phyloP scores from a whole-genome alignment of 1,140 invertebrate species.

The Drosophila insularis region DNA sequence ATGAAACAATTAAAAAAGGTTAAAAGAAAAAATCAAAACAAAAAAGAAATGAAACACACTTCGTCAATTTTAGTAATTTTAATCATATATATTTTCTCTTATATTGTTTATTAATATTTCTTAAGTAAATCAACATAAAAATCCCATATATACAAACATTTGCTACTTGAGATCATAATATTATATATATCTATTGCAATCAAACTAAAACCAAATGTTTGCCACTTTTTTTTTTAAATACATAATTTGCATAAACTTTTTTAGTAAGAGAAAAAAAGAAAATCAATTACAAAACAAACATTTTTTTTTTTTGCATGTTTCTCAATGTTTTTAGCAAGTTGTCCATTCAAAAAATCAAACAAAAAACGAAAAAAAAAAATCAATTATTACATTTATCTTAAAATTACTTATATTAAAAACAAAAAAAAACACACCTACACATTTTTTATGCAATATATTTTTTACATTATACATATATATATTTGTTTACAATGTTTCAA shows the following conservation, averaged over 20 bases:
- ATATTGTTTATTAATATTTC: slow-evolving; percentile 70
- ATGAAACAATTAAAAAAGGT: slow-evolving; percentile 46
- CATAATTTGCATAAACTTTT: slow-evolving; percentile 63
- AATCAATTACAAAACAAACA: neutral
- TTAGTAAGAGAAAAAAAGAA: slow-evolving; percentile 45
- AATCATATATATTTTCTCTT: slow-evolving; percentile 68
- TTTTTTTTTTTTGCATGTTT: slow-evolving; percentile 79
- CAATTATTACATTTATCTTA: slow-evolving; percentile 51
- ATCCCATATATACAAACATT: slow-evolving; percentile 38
- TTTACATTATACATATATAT: slow-evolving; percentile 56
- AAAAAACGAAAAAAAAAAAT: slow-evolving; percentile 41
- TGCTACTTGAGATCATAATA: slow-evolving; percentile 46
- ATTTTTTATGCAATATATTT: slow-evolving; percentile 67
- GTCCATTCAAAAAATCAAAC: slow-evolving; percentile 46
- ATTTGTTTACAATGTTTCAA: slow-evolving; percentile 54
- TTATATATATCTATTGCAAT: slow-evolving; percentile 15
- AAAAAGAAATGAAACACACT: slow-evolving; percentile 71
- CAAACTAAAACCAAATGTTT: slow-evolving; percentile 31
- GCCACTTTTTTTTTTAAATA: slow-evolving; percentile 41
- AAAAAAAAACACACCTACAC: slow-evolving; percentile 25
- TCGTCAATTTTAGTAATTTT: slow-evolving; percentile 82
- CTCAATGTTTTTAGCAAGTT: slow-evolving; percentile 82
- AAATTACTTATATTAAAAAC: slow-evolving; percentile 50
- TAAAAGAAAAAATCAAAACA: slow-evolving; percentile 28
- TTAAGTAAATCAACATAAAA: slow-evolving; percentile 57